Conservation (phyloP, 2,113 vertebrate genomes). For the Papio anubis region DNA sequence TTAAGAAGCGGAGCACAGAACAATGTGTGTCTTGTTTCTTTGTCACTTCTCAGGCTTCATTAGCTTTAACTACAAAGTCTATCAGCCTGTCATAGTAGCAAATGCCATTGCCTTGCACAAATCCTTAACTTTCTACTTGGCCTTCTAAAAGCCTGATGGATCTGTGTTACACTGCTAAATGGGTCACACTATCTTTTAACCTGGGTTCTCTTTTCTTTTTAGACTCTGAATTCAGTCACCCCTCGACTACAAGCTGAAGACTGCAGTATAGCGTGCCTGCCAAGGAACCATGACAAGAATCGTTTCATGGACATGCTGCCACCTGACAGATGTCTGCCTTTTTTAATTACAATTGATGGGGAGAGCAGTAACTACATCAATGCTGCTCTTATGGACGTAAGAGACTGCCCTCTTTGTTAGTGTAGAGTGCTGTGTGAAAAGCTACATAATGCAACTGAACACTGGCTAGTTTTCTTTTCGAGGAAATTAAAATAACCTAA, state of each 20-base stretch:
- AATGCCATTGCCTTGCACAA: not conserved
- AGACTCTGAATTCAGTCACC: slow-evolving; percentile 99
- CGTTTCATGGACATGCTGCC: slow-evolving; percentile 99
- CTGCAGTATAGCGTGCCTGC: slow-evolving; percentile 98
- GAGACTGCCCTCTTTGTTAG: slow-evolving; percentile 84
- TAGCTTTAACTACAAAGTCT: not conserved
- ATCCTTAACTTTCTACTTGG: slow-evolving; percentile 40
- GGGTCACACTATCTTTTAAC: slow-evolving; percentile 58
- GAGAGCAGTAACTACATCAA: slow-evolving; percentile 99
- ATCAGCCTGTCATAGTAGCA: not conserved
- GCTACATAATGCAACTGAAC: slow-evolving; percentile 26
- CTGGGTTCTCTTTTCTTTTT: slow-evolving; percentile 52
- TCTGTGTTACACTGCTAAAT: not conserved
- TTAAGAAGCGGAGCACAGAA: not conserved
- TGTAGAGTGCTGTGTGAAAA: slow-evolving; percentile 35
- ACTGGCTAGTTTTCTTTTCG: slow-evolving; percentile 60
- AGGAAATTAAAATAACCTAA: slow-evolving; percentile 45
- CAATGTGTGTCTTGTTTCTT: not conserved
- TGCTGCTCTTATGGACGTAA: slow-evolving; percentile 99
- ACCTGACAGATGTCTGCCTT: slow-evolving; percentile 98
- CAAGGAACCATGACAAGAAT: slow-evolving; percentile 99
- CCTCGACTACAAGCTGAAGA: slow-evolving; percentile 98
- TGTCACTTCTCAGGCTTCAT: slow-evolving; percentile 31
- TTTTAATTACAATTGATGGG: slow-evolving; percentile 99
- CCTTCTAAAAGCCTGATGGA: not conserved